Evolutionary conservation across 2,888 invertebrate genomes (phyloP).

Genomic region (Girardia tigrina): DNA sequence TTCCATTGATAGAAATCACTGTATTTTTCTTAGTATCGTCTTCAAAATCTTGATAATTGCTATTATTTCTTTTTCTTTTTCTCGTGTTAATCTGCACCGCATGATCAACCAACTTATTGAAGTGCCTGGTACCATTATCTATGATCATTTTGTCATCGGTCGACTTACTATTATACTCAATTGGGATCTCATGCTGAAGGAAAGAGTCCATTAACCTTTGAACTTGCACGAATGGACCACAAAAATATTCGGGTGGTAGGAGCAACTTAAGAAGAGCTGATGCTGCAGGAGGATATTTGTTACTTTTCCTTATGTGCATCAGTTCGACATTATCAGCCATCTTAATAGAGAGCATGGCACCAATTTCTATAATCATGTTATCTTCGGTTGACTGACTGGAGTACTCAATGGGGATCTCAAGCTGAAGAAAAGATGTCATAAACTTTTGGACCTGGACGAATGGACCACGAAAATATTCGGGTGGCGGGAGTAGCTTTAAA

Average conservation of each 20-base stretch:
- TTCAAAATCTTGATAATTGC: not conserved
- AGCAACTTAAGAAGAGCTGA: slow-evolving; percentile 73
- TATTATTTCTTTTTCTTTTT: not conserved
- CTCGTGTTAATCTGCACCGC: slow-evolving; percentile 42
- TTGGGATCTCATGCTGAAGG: slow-evolving; percentile 70
- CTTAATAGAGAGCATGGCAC: too few relatives aligned
- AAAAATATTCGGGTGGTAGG: slow-evolving; percentile 79
- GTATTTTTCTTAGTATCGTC: slow-evolving; percentile 57
- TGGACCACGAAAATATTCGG: too few relatives aligned
- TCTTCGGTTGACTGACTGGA: too few relatives aligned
- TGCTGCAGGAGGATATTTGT: too few relatives aligned
- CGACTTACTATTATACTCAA: slow-evolving; percentile 49
- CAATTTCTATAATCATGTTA: too few relatives aligned
- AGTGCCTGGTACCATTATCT: slow-evolving; percentile 46
- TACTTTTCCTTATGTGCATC: too few relatives aligned
- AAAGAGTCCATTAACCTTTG: slow-evolving; percentile 80
- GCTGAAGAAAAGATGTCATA: too few relatives aligned
- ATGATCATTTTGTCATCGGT: slow-evolving; percentile 36
- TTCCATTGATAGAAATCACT: slow-evolving; percentile 53
- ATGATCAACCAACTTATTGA: slow-evolving; percentile 45
- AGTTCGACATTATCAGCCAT: too few relatives aligned
- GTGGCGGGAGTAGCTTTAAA: too few relatives aligned
- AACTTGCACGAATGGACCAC: slow-evolving; percentile 53
- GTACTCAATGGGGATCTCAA: too few relatives aligned
- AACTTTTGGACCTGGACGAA: too few relatives aligned